Conservation (phyloP, 2,113 vertebrate species). For the Amblyornis subalaris region DNA sequence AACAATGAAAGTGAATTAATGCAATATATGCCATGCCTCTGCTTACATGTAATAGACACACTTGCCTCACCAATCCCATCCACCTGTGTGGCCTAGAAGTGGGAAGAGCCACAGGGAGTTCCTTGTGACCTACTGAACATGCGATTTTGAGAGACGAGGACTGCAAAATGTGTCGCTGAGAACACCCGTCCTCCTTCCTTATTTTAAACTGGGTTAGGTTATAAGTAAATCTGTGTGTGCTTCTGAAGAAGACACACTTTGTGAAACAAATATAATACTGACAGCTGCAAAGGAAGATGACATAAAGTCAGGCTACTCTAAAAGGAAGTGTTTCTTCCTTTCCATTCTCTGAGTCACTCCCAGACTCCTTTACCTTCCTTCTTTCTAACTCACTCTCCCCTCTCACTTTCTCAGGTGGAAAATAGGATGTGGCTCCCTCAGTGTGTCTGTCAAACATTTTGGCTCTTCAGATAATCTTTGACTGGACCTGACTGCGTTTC, state of each 20-base stretch:
- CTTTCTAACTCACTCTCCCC: background rate
- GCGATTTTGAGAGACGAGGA: background rate
- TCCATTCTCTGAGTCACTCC: background rate
- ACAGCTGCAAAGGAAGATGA: background rate
- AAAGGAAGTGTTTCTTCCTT: background rate
- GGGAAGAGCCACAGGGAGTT: background rate
- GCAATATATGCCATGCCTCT: background rate
- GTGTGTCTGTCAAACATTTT: constrained; percentile 29
- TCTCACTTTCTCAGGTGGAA: background rate
- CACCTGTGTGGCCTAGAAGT: background rate
- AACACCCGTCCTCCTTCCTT: accelerated
- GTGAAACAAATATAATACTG: background rate
- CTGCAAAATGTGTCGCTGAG: background rate
- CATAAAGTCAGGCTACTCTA: too few species aligned
- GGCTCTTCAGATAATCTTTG: constrained; percentile 42
- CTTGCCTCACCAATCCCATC: background rate
- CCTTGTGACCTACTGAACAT: background rate
- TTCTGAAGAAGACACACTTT: background rate
- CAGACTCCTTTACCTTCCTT: background rate
- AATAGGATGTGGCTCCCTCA: background rate
- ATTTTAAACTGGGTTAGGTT: constrained; percentile 6
- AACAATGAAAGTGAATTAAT: background rate
- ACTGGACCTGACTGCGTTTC: background rate
- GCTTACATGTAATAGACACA: background rate
- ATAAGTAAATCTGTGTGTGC: background rate